phyloP scores from a whole-genome alignment of 2,797 vertebrate species.

The Sebastolobus alascanus region DNA sequence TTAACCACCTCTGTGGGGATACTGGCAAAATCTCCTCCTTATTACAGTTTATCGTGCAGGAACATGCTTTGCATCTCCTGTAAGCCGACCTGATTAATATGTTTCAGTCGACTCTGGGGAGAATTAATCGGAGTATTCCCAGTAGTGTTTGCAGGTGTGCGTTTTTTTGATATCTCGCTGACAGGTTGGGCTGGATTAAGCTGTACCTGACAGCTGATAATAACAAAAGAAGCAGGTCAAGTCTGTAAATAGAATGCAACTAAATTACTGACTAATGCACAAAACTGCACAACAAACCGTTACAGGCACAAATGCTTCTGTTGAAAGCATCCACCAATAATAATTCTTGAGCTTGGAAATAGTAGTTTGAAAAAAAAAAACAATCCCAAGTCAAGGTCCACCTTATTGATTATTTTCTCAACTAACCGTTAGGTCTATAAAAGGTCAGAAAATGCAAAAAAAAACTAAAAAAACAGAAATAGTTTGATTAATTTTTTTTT shows the following conservation, averaged over 20 bases:
- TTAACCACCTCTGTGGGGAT: slow-evolving; percentile 68
- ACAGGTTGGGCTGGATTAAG: slow-evolving; percentile 63
- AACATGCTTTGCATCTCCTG: slow-evolving; percentile 63
- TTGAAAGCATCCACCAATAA: background rate
- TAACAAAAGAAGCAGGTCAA: slow-evolving; percentile 35
- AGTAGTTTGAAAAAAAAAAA: background rate
- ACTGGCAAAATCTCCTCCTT: slow-evolving; percentile 66
- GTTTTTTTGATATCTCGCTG: slow-evolving; percentile 63
- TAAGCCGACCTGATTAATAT: slow-evolving; percentile 74
- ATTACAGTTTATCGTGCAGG: slow-evolving; percentile 68
- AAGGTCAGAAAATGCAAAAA: background rate
- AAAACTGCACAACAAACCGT: background rate
- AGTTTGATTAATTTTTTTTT: no score
- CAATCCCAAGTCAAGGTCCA: background rate
- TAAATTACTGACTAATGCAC: slow-evolving; percentile 30
- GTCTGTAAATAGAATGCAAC: slow-evolving; percentile 27
- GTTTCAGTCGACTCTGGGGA: slow-evolving; percentile 63
- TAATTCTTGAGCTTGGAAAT: background rate
- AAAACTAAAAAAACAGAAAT: background rate
- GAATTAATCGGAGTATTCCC: slow-evolving; percentile 72
- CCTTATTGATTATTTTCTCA: background rate
- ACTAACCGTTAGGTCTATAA: background rate
- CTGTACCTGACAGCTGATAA: slow-evolving; percentile 38
- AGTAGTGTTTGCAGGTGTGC: slow-evolving; percentile 64
- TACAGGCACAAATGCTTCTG: background rate